Base-by-base conservation (phyloP, 2,797 vertebrate species). In the Gila robusta region DNA sequence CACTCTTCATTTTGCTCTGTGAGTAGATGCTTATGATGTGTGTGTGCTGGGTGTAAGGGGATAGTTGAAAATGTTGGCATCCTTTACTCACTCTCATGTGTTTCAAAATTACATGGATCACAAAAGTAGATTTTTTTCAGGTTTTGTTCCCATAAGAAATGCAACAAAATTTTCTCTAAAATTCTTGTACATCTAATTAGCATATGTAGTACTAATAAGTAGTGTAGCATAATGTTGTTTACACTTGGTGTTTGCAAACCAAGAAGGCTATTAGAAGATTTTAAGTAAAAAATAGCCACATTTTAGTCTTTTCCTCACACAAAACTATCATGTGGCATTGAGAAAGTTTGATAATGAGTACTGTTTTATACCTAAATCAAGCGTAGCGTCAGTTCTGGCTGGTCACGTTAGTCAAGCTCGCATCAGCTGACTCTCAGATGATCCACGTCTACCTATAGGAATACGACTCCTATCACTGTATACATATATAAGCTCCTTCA, bases 1-100 rank as follows among this genome's bases (percentile, higher is more conserved):
- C 66, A 79, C 52, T 80, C 37, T 47, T 85, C 52, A 71, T 85
- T 85, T 77, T 52, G 59, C 16, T 54, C 37, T 79, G 73, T 44
- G 74, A 70, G n/a, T 4, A 9, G 47, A 52, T 69, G 17, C 64
- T 39, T 39, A 12, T 26, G 28, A n/a, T 64, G 79, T 66, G 49
- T 37, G 74, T 66, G 49, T 37, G 74, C 26, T 28, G 39, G 4
- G 39, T 66, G 37, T 66, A 80, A 47, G 28, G n/a, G 17, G 47
- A 54, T 71, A 21, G 67, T 28, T 56, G 5, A 41, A 59, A 28
- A 72, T 26, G 6, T 56, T 26, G 9, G 32, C 3, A 59, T 78
- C 6, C 16, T 66, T 44, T 44, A 79, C n/a, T 64, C 37, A 41
- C 56, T 9, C 56, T 79, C 2, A 7, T 59, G 21, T 44, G 44